Percentiles rank a stretch among this genome's conserved stretches.
phyloP scores from a whole-genome alignment of 2,113 vertebrate species.

The Plecturocebus donacophilus region DNA sequence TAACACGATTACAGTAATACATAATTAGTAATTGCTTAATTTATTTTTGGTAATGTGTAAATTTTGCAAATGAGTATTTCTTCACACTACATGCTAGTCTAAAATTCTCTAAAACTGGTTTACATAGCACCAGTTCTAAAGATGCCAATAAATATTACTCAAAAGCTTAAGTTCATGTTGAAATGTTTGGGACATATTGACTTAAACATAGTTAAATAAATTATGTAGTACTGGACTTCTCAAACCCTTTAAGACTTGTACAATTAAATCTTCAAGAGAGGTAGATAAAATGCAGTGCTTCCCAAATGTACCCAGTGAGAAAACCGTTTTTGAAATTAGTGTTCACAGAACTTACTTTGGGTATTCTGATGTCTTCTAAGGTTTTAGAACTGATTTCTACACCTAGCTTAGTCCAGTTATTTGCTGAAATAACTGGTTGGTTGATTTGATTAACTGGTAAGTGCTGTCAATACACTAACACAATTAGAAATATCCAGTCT shows the following conservation, averaged over 20 bases:
- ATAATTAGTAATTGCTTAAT: neutral
- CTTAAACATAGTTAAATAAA: neutral
- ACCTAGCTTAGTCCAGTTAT: neutral
- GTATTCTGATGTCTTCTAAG: neutral
- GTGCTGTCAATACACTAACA: neutral
- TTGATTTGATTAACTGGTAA: conserved; percentile 41
- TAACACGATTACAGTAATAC: neutral
- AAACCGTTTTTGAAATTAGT: neutral
- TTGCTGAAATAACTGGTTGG: neutral
- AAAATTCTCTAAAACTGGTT: conserved; percentile 23
- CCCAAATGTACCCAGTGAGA: neutral
- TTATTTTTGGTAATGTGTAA: neutral
- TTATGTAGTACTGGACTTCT: neutral
- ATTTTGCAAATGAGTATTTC: neutral
- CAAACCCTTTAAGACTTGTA: neutral
- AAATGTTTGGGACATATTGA: neutral
- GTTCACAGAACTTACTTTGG: neutral
- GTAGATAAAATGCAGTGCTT: neutral
- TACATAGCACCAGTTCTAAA: neutral
- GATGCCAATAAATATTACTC: neutral
- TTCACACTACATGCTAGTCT: neutral
- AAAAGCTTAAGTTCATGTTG: neutral
- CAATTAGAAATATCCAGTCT: neutral
- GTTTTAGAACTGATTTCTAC: neutral
- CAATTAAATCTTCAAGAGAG: neutral